Percentiles rank a stretch among this genome's conserved stretches.
phyloP scores from a whole-genome alignment of 2,113 vertebrate genomes.

The Sciurus niger region DNA sequence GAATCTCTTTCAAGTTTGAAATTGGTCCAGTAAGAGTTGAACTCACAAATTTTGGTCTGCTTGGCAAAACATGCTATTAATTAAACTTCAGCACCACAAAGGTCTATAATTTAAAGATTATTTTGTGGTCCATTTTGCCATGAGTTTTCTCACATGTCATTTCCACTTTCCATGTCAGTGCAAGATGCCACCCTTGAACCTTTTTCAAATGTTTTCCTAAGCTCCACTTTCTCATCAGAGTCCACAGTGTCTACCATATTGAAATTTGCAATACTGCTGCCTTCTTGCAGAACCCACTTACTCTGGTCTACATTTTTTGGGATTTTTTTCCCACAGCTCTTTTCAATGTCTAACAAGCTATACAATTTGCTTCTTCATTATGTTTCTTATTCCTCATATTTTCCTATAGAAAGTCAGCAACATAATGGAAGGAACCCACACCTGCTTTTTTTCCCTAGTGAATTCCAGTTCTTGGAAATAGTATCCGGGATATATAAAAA shows the following conservation, averaged over 20 bases:
- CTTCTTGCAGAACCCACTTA: not conserved
- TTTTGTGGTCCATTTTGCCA: not conserved
- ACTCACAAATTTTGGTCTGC: not conserved
- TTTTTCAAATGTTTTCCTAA: not conserved
- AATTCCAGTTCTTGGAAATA: not conserved
- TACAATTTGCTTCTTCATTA: not conserved
- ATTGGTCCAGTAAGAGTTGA: not conserved
- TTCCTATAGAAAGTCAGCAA: constrained; percentile 19
- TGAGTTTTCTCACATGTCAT: not conserved
- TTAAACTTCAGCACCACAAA: not conserved
- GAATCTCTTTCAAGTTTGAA: constrained; percentile 11
- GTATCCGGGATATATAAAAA: not conserved
- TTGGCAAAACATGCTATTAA: not conserved
- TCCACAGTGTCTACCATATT: fast-evolving
- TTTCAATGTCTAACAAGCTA: not conserved
- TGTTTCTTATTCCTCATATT: not conserved
- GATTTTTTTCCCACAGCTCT: not conserved
- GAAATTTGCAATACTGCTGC: not conserved
- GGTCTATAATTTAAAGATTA: not conserved
- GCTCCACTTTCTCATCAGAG: not conserved
- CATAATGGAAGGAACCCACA: not conserved
- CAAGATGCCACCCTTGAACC: not conserved
- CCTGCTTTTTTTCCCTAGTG: not conserved
- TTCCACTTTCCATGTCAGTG: not conserved
- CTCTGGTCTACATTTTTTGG: not conserved